Conservation (phyloP, 2,797 vertebrate species). For the Nyctalus aviator region DNA sequence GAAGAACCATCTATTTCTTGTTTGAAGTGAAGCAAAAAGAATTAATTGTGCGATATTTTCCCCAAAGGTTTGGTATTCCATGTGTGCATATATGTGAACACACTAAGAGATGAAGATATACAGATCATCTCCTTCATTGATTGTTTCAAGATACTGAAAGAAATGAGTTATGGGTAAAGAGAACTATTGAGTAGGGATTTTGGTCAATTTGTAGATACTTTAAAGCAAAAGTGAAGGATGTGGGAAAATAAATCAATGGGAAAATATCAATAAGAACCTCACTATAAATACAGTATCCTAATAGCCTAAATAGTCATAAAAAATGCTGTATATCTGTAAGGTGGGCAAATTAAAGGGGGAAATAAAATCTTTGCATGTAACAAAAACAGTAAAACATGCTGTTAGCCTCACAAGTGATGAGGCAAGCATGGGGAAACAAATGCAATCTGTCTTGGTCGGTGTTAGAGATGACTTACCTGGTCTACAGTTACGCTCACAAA, state of each 20-base stretch:
- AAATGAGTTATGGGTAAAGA: constrained; percentile 67
- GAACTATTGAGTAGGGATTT: constrained; percentile 57
- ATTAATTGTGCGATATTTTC: neutral
- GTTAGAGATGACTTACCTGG: neutral
- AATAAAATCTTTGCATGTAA: neutral
- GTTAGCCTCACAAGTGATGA: neutral
- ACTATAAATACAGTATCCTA: constrained; percentile 57
- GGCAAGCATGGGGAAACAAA: neutral
- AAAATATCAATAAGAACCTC: constrained; percentile 73
- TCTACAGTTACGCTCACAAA: neutral
- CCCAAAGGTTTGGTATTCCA: constrained; percentile 7
- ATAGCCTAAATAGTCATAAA: constrained; percentile 39
- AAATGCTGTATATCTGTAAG: constrained; percentile 26
- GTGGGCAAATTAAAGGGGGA: constrained; percentile 29
- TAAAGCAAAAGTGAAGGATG: constrained; percentile 68
- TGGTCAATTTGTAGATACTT: constrained; percentile 72
- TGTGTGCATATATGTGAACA: neutral
- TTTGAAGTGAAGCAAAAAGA: constrained; percentile 45
- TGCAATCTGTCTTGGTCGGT: neutral
- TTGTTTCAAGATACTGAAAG: constrained; percentile 30
- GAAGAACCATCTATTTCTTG: neutral
- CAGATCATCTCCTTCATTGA: constrained; percentile 43
- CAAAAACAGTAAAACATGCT: neutral
- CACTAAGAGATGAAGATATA: neutral
- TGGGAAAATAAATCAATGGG: constrained; percentile 74